Base-by-base conservation (phyloP, 2,888 invertebrate species). In the Dryomyza anilis region DNA sequence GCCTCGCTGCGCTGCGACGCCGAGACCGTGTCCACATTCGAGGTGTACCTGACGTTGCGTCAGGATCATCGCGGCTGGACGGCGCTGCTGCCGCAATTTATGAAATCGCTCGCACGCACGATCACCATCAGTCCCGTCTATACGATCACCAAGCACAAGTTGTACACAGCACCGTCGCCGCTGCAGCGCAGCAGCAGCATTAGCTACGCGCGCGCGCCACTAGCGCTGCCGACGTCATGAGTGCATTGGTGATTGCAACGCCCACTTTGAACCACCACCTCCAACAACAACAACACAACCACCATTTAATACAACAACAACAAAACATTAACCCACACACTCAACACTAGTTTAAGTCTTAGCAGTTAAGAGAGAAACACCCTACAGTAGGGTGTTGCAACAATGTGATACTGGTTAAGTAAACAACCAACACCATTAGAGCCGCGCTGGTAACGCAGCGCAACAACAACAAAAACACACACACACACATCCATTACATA, bases 41-140 rank as follows among this genome's bases (percentile, higher is more conserved):
- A 79, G 70, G 73, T 79, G 5, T 79, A 79, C 64, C 66, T 79
- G n/a, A 79, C 79, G 10, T 70, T 79, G 71, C 77, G 80, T 3
- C 79, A 79, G 70, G 79, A 79, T 63, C 78, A 80, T 69, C 76
- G 79, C 56, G 79, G 79, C 71, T 79, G 79, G 79, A 73, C 79
- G 61, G 75, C 80, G 0, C 67, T 79, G 61, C 29, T 79, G 74
- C 79, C 79, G 16, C 80, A 80, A 67, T 79, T 79, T 72, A 79
- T 79, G 78, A 79, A 79, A 67, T 78, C 76, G 19, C 62, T 79
- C 65, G 79, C 78, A 36, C 78, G 80, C 69, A 79, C 78, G 61
- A 76, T 80, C 50, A 79, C 79, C 62, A 79, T 79, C 72, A 78
- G 80, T 65, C 79, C 79, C 1, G 79, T 78, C 69, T 79, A 78